phyloP scores from a whole-genome alignment of 2,888 invertebrate genomes.

The Synergus umbraculus region DNA sequence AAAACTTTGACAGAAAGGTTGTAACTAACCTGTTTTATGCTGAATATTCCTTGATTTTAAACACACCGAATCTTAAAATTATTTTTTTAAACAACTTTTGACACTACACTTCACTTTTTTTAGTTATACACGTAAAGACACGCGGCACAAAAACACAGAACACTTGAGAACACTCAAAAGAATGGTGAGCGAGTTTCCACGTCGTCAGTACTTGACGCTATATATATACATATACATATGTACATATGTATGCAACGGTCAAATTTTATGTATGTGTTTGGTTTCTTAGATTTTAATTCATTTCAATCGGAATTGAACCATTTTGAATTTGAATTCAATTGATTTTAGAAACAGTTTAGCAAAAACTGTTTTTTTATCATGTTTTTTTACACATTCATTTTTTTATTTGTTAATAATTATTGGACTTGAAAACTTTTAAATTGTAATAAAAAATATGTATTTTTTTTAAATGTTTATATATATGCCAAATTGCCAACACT shows the following conservation, averaged over 20 bases:
- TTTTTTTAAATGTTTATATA: too few species aligned
- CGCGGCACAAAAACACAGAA: neutral
- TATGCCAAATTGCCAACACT: too few species aligned
- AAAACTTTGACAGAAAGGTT: neutral
- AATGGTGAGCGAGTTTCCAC: neutral
- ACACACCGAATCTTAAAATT: neutral
- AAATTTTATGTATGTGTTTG: too few species aligned
- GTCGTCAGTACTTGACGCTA: neutral
- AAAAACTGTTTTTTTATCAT: too few species aligned
- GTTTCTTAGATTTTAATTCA: too few species aligned
- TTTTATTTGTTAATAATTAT: too few species aligned
- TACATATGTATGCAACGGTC: too few species aligned
- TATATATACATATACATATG: too few species aligned
- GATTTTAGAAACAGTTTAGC: neutral
- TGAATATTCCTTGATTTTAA: neutral
- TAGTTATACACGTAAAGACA: neutral
- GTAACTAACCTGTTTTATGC: conserved; percentile 1
- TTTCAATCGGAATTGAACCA: neutral
- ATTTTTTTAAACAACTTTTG: neutral
- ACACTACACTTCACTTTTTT: neutral
- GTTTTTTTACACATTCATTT: too few species aligned
- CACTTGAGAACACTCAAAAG: neutral
- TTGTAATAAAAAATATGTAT: too few species aligned
- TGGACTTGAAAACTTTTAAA: too few species aligned
- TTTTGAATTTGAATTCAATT: neutral